Base-by-base conservation (phyloP, 2,797 vertebrate genomes). In the Melanotaenia parkinsoni region DNA sequence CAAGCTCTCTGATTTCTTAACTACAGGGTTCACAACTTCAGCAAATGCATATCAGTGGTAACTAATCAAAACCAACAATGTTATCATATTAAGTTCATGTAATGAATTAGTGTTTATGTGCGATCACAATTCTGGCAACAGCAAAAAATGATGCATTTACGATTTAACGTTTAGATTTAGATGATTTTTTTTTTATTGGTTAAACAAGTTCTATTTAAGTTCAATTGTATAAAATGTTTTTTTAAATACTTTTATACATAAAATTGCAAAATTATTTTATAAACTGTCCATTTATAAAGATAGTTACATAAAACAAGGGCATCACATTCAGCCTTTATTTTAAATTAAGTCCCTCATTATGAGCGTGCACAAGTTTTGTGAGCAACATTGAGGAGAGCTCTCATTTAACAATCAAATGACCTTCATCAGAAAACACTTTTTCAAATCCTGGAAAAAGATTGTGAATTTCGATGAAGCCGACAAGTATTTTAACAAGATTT, bases 1-100 rank as follows among this genome's bases (percentile, higher is more conserved):
- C 22, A 24, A 57, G 56, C 53, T 57, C 33, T 58, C 9, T 51
- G 24, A 57, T 58, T 28, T 70, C 51, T 37, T 54, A 28, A 63
- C n/a, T 35, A 28, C 40, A n/a, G 40, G 38, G 12, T 28, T 45
- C 61, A 32, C 38, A 57, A 14, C 37, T 32, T 35, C 53, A 72
- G 26, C 30, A 47, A 45, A 37, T 58, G 24, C 30, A 40, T 35
- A 72, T 58, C 56, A 32, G 26, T 45, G 53, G 37, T 35, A 47
- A 66, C 58, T 16, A 65, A 53, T 66, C 40, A 24, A 22, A 58
- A 58, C 30, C 51, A 20, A 57, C 20, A 6, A 50, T n/a, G n/a
- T 50, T 9, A 18, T 3, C 57, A 28, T 38, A 22, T 35, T 51
- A 28, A n/a, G 24, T 28, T 60, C 0, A 70, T 13, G 26, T 26